These are phyloP conservation scores for Pterocles burchelli DNA, from an alignment of 2,113 vertebrate species.

Conservation along the genomic window DNA sequence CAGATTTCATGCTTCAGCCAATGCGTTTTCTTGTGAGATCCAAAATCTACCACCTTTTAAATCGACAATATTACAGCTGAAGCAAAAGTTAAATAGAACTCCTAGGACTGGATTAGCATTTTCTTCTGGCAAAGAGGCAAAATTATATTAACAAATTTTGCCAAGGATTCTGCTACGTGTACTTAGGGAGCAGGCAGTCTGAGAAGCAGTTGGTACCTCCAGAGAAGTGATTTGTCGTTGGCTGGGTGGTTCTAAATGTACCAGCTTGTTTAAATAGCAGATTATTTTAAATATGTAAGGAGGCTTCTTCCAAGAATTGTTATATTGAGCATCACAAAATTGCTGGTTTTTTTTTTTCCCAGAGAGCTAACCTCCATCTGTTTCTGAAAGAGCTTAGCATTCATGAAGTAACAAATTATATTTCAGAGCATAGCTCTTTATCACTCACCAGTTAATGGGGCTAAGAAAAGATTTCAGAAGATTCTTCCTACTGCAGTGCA, in stretches of 20 bases:
- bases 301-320: conserved; percentile 39
- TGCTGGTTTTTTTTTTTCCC: not conserved
- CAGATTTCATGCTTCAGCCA: conserved; percentile 22
- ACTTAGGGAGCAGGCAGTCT: conserved; percentile 33
- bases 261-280: conserved; percentile 63
- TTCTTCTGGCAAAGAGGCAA: conserved; percentile 44
- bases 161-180: conserved; percentile 28
- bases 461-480: conserved; percentile 63
- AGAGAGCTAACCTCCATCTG: conserved; percentile 53
- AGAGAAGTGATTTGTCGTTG: not conserved
- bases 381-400: conserved; percentile 65
- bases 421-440: conserved; percentile 35
- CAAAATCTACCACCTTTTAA: not conserved
- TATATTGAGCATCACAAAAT: conserved; percentile 57
- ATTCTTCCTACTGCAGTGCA: conserved; percentile 13
- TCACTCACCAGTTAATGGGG: conserved; percentile 48
- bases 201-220: conserved; percentile 39
- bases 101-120: conserved; percentile 19
- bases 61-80: conserved; percentile 20
- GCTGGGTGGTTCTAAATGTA: conserved; percentile 46
- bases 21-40: conserved; percentile 18
- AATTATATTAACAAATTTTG: conserved; percentile 62
- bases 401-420: conserved; percentile 64
- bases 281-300: conserved; percentile 59
- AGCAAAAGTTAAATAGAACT: conserved; percentile 53